Evolutionary conservation across 2,888 invertebrate species (phyloP).

Genomic region (Teleogryllus oceanicus): DNA sequence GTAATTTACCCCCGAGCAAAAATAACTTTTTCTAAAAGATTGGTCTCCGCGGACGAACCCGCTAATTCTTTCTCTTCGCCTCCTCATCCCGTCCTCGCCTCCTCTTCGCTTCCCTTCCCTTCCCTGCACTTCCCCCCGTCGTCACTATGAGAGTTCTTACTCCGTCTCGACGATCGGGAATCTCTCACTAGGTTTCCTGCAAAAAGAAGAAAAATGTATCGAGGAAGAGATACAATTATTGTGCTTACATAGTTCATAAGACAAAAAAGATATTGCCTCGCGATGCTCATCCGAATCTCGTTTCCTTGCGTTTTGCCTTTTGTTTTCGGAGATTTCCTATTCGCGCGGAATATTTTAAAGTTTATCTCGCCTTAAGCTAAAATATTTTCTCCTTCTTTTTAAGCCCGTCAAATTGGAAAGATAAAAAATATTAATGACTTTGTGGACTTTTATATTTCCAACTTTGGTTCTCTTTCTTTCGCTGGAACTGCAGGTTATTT

Average conservation of each 20-base stretch:
- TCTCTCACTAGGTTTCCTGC: neutral
- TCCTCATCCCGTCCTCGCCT: neutral
- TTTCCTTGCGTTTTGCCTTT: neutral
- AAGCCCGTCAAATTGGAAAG: constrained; percentile 18
- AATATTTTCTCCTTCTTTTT: constrained; percentile 1
- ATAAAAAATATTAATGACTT: constrained; percentile 18
- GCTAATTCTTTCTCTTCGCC: neutral
- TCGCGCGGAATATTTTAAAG: constrained; percentile 9
- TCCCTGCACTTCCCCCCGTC: neutral
- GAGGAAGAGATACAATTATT: constrained; percentile 10
- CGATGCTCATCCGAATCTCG: neutral
- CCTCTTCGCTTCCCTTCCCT: neutral
- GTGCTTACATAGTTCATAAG: neutral
- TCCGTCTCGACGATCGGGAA: neutral
- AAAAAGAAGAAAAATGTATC: constrained; percentile 18
- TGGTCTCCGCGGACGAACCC: neutral
- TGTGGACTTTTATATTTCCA: neutral
- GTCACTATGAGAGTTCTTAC: neutral
- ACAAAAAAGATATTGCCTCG: neutral
- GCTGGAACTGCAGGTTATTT: neutral
- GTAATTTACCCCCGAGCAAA: constrained; percentile 10
- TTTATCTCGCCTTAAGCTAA: constrained; percentile 1
- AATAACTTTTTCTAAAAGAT: constrained; percentile 18
- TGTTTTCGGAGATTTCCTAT: neutral
- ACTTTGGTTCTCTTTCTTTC: neutral